A percentile compares a stretch with the other conserved stretches of the same genome.
These are phyloP conservation scores for Blennius ocellaris DNA, from an alignment of 2,113 vertebrate genomes.

Conservation along the genomic window DNA sequence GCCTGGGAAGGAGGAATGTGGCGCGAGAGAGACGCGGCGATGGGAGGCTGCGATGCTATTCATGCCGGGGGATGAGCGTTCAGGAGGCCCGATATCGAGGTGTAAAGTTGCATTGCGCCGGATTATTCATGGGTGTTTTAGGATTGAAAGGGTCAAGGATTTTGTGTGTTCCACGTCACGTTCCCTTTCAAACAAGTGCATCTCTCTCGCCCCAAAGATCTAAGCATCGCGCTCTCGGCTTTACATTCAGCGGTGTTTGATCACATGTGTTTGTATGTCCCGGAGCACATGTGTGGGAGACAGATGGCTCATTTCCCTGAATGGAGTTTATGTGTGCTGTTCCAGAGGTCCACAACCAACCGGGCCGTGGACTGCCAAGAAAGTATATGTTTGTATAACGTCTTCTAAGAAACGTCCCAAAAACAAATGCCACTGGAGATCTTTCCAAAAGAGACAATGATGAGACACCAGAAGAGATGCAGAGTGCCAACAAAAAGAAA, in stretches of 20 bases:
- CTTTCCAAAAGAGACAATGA: no score
- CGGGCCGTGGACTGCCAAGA: no score
- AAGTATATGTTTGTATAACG: no score
- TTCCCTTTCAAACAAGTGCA: neutral
- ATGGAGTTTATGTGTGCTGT: neutral
- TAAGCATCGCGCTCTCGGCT: neutral
- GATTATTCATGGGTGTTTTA: conserved; percentile 39
- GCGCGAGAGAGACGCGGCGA: conserved; percentile 41
- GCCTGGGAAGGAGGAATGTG: conserved; percentile 50
- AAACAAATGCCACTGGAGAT: no score
- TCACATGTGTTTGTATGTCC: conserved; percentile 13
- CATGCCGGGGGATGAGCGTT: conserved; percentile 40
- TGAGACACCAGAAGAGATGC: no score
- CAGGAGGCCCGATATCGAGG: conserved; percentile 42
- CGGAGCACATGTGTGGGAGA: conserved; percentile 4
- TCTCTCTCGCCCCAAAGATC: conserved; percentile 17
- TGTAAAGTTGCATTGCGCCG: conserved; percentile 52
- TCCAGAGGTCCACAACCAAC: no score
- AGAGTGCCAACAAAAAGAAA: no score
- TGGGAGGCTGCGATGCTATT: conserved; percentile 33
- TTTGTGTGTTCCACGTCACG: conserved; percentile 18
- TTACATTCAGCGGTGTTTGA: conserved; percentile 1
- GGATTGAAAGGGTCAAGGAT: conserved; percentile 54
- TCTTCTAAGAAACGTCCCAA: no score
- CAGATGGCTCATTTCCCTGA: neutral